Percentiles rank a stretch among this genome's conserved stretches.
These are phyloP conservation scores for Pelusios castaneus DNA, from an alignment of 2,113 vertebrate species.

Conservation along the genomic window DNA sequence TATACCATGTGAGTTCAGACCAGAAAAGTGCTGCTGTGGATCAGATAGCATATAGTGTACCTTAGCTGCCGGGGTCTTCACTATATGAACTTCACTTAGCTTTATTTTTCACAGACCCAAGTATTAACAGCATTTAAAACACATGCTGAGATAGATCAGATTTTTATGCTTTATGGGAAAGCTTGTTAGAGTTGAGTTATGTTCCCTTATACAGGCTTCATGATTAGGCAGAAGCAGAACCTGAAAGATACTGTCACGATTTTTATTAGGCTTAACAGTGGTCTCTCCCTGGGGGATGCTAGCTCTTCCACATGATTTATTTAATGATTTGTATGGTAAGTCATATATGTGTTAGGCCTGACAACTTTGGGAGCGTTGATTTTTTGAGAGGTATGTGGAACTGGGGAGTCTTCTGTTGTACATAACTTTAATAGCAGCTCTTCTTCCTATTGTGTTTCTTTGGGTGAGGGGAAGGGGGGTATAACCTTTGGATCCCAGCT, in stretches of 20 bases:
- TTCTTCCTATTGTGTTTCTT: background rate
- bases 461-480: too few species aligned
- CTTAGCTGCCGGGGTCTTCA: background rate
- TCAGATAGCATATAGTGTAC: background rate
- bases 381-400: background rate
- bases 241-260: background rate
- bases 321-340: background rate
- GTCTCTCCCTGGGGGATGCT: background rate
- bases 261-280: background rate
- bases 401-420: background rate
- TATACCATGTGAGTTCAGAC: rapidly evolving
- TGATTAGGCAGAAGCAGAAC: background rate
- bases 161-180: background rate
- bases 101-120: background rate
- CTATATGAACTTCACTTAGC: rapidly evolving
- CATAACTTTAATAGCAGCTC: background rate
- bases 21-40: background rate
- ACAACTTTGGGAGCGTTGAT: background rate
- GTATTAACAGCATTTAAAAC: background rate
- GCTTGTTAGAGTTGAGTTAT: background rate
- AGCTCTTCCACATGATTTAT: background rate
- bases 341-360: background rate
- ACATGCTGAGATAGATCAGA: background rate
- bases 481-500: background rate
- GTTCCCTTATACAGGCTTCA: background rate